These are phyloP conservation scores for Equus przewalskii DNA, from an alignment of 2,113 vertebrate species.

Conservation along the genomic window DNA sequence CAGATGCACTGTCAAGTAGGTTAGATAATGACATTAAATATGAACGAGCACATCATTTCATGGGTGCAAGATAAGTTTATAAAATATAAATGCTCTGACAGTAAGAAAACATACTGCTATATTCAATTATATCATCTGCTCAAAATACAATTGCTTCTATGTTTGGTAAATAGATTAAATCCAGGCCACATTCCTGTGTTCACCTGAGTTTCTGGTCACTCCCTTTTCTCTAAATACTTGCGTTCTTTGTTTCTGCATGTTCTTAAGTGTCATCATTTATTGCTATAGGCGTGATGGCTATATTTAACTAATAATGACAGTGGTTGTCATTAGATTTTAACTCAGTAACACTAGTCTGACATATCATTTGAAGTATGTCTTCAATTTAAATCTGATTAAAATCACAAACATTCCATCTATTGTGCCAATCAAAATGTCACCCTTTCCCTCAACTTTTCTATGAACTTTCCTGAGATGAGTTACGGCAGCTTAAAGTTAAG, in stretches of 20 bases:
- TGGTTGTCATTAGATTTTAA: constrained; percentile 91
- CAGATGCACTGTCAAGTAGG: constrained; percentile 56
- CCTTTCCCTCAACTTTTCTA: constrained; percentile 84
- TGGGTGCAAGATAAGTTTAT: constrained; percentile 59
- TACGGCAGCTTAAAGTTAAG: constrained; percentile 69
- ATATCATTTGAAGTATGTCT: constrained; percentile 90
- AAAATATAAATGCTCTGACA: constrained; percentile 75
- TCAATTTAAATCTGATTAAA: constrained; percentile 90
- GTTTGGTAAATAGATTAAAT: constrained; percentile 85
- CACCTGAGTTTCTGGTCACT: constrained; percentile 85
- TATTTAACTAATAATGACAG: constrained; percentile 91
- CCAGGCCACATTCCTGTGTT: constrained; percentile 89
- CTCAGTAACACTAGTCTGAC: constrained; percentile 92
- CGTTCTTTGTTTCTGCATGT: constrained; percentile 88
- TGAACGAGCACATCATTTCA: constrained; percentile 55
- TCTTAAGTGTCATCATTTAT: constrained; percentile 87
- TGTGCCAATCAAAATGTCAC: constrained; percentile 89
- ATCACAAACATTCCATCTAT: constrained; percentile 89
- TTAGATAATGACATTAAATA: constrained; percentile 68
- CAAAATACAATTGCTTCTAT: constrained; percentile 81
- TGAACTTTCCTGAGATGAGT: constrained; percentile 83
- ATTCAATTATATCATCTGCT: constrained; percentile 78
- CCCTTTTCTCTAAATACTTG: constrained; percentile 87
- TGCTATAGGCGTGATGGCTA: constrained; percentile 86
- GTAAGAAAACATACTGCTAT: constrained; percentile 81